phyloP scores from a whole-genome alignment of 2,113 vertebrate species.

The Leiothrix lutea region DNA sequence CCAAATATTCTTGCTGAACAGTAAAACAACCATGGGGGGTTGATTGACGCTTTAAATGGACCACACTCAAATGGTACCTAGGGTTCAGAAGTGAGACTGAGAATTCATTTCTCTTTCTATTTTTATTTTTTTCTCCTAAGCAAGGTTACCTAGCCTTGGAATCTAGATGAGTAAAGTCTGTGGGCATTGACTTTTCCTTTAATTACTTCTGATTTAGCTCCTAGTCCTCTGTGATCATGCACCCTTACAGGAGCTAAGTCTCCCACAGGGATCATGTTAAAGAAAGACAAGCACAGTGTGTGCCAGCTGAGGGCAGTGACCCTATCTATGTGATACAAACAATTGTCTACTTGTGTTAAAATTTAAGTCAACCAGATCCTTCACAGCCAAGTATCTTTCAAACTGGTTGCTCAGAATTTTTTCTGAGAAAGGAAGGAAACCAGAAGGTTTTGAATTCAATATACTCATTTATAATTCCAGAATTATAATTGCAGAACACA shows the following conservation, averaged over 20 bases:
- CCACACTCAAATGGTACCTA: background rate
- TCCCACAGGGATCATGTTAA: background rate
- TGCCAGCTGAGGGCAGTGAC: background rate
- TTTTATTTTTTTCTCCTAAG: background rate
- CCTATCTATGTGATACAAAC: background rate
- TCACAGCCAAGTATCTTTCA: background rate
- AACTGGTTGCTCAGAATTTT: background rate
- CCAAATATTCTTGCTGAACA: slow-evolving; percentile 14
- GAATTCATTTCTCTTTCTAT: background rate
- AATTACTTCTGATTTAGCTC: background rate
- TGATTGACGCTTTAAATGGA: slow-evolving; percentile 17
- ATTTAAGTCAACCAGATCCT: background rate
- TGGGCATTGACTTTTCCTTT: background rate
- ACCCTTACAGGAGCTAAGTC: background rate
- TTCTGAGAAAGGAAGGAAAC: background rate
- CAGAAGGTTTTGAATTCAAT: background rate
- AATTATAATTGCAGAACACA: background rate
- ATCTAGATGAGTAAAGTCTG: background rate
- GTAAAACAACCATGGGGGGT: background rate
- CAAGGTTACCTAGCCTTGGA: background rate
- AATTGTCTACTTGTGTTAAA: background rate
- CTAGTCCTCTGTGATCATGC: background rate
- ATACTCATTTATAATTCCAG: background rate
- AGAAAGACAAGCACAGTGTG: background rate
- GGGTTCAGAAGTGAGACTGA: background rate